Conservation (phyloP, 2,113 vertebrate species). For the Crotophaga sulcirostris region DNA sequence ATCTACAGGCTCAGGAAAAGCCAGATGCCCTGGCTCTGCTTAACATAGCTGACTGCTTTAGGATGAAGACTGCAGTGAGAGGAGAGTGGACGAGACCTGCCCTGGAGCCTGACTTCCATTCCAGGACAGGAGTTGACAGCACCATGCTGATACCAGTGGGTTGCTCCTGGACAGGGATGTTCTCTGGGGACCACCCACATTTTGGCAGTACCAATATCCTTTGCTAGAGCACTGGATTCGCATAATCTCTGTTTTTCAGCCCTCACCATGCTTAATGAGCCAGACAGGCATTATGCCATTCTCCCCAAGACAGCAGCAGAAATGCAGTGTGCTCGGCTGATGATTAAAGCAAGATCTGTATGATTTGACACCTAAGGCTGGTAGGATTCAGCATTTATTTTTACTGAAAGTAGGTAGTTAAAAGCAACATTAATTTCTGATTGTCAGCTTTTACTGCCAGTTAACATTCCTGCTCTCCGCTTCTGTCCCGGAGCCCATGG, state of each 20-base stretch:
- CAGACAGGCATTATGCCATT: accelerated
- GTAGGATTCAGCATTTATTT: not conserved
- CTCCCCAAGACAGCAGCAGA: not conserved
- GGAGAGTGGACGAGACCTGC: not conserved
- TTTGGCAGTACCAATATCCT: not conserved
- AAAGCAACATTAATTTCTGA: not conserved
- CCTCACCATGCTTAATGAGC: not conserved
- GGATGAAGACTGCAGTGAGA: not conserved
- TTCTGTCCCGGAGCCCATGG: accelerated
- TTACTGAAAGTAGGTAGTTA: not conserved
- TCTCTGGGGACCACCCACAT: not conserved
- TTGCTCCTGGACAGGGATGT: not conserved
- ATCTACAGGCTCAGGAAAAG: not conserved
- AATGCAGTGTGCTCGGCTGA: not conserved
- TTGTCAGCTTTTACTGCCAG: not conserved
- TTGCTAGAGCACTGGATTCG: not conserved
- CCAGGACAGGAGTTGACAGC: not conserved
- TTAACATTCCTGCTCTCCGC: not conserved
- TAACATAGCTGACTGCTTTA: not conserved
- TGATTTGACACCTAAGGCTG: not conserved
- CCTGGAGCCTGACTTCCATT: not conserved
- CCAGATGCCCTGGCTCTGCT: not conserved
- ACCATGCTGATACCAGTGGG: accelerated
- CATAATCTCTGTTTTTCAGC: not conserved
- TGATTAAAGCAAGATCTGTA: not conserved